A percentile compares a stretch with the other conserved stretches of the same genome.
Conservation (phyloP, 2,888 invertebrate species). For the Galeopsomyia nigrocyanea region DNA sequence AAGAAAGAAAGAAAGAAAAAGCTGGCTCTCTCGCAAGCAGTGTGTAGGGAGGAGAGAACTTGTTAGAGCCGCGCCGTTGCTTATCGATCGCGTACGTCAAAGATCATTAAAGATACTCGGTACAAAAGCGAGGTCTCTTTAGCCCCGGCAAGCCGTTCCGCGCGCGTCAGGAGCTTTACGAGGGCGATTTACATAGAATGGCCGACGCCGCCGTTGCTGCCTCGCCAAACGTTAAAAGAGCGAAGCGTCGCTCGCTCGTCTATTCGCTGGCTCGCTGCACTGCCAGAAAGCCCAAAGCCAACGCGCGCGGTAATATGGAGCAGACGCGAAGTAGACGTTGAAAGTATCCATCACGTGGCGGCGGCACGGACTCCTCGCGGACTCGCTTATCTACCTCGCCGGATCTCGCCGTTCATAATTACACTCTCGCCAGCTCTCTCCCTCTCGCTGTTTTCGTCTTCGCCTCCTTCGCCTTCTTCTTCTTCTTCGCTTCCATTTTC, state of each 20-base stretch:
- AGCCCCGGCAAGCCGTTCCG: conserved; percentile 21
- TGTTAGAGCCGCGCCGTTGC: conserved; percentile 42
- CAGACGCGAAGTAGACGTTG: conserved; percentile 67
- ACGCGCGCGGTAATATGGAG: conserved; percentile 62
- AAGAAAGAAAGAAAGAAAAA: conserved; percentile 20
- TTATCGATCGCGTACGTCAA: conserved; percentile 50
- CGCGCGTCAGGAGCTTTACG: conserved; percentile 63
- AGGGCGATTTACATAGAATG: conserved; percentile 65
- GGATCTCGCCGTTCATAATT: conserved; percentile 67
- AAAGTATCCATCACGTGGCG: conserved; percentile 68
- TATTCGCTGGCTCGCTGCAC: conserved; percentile 38
- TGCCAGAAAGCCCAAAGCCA: conserved; percentile 47
- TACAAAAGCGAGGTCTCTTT: conserved; percentile 47
- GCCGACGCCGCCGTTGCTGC: conserved; percentile 44
- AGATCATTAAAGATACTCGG: conserved; percentile 50
- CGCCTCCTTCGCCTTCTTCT: conserved; percentile 32
- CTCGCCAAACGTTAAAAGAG: conserved; percentile 44
- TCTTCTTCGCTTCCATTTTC: conserved; percentile 24
- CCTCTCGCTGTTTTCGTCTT: conserved; percentile 24
- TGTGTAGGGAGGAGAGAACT: conserved; percentile 21
- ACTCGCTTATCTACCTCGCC: conserved; percentile 62
- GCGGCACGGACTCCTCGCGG: conserved; percentile 41
- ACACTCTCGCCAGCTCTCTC: conserved; percentile 60
- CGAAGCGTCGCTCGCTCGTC: conserved; percentile 43
- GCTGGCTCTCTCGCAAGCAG: conserved; percentile 8